Evolutionary conservation across 1,140 invertebrate genomes (phyloP), one percentile per base, ranked within the genome.

Genomic region (Lasioglossum albipes): DNA sequence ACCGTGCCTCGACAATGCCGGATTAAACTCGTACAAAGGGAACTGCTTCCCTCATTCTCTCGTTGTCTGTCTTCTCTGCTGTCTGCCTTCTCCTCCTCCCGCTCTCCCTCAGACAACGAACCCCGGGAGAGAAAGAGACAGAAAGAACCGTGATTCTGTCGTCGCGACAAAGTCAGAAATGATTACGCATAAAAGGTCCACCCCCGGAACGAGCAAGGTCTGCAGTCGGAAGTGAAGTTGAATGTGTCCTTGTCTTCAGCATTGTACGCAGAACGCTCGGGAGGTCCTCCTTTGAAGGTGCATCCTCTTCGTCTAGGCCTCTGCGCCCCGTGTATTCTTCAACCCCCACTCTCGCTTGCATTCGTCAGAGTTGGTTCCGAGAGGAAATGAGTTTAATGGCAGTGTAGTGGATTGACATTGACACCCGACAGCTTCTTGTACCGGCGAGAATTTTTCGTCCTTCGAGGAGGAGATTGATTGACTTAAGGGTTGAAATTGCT

Each of bases 11-110:
- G 90, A 92, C 92, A 92, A 93, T 92, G 92, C 89, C 86, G 91
- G 91, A 93, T 93, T 93, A 92, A 93, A 92, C 91, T 92, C 87
- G 82, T 89, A 92, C 91, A 92, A 93, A 93, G 91, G 88, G 87
- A 87, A 86, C 88, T 81, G 81, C 89, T 75, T 86, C 79, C 66
- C 83, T 83, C 75, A 61, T 82, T 82, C 71, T 79, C 72, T 78
- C 70, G 69, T 75, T 70, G 81, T 84, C 82, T 87, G 78, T 81
- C 71, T 75, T 87, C 81, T 75, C 72, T 68, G 31, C 79, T 57
- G 69, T 64, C 75, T 86, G 73, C 65, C 59, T 22, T 22, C 41
- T 9, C 36, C 61, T 27, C 49, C 64, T 20, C n/a, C n/a, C 7
- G n/a, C 52, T 3, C 36, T 54, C 57, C 57, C n/a, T 65, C 67